A percentile compares a stretch with the other conserved stretches of the same genome.
These are phyloP conservation scores for Allophyes oxyacanthae DNA, from an alignment of 2,888 invertebrate genomes.

Conservation along the genomic window DNA sequence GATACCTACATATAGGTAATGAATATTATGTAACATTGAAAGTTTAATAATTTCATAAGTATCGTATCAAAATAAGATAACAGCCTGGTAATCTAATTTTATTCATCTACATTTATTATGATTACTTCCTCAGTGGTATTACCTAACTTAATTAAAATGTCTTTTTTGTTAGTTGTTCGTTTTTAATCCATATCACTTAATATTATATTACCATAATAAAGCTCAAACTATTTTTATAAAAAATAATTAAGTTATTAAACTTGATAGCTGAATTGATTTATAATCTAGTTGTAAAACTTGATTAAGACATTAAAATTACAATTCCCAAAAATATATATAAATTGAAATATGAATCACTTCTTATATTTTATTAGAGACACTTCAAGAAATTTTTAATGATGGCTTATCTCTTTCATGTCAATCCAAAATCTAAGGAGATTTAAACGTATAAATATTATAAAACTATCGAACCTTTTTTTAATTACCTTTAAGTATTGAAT, in stretches of 20 bases:
- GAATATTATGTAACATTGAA: no score
- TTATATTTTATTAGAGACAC: conserved; percentile 21
- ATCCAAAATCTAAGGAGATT: no score
- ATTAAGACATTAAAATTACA: conserved; percentile 45
- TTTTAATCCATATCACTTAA: not conserved
- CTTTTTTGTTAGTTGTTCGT: conserved; percentile 10
- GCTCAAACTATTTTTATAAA: conserved; percentile 14
- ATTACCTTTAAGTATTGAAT: no score
- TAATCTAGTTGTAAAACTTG: conserved; percentile 31
- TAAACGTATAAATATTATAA: no score
- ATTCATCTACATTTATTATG: conserved; percentile 1
- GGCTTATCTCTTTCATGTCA: no score
- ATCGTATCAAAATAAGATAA: no score
- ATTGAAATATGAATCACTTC: conserved; percentile 35
- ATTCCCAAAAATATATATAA: conserved; percentile 30
- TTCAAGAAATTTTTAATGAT: not conserved
- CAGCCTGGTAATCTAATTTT: no score
- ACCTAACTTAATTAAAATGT: not conserved
- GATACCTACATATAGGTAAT: no score
- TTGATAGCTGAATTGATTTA: conserved; percentile 37
- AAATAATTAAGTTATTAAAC: conserved; percentile 17
- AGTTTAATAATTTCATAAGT: no score
- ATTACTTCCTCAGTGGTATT: not conserved
- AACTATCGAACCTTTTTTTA: no score
- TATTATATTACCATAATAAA: conserved; percentile 9